A percentile compares a stretch with the other conserved stretches of the same genome.
Conservation (phyloP, 1,140 invertebrate genomes). For the Caerostris darwini region DNA sequence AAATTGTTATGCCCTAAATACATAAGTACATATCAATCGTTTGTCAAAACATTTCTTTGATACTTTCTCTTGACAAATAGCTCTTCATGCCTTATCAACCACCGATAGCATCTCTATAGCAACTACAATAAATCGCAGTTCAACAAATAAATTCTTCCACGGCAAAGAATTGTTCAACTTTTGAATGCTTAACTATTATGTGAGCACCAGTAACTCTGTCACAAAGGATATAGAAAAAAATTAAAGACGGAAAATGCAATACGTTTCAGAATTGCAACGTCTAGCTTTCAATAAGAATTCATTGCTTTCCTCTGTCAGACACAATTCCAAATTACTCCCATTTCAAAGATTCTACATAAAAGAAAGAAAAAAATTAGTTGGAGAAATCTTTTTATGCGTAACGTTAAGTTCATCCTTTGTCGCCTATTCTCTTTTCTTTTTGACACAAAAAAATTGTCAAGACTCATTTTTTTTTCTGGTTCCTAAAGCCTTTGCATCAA, state of each 20-base stretch:
- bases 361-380: not conserved
- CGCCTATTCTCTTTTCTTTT: not conserved
- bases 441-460: not conserved
- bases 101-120: not conserved
- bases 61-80: not conserved
- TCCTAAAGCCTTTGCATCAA: slow-evolving; percentile 29
- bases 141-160: not conserved
- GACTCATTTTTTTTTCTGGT: not conserved
- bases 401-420: not conserved
- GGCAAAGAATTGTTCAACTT: not conserved
- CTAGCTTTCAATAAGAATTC: slow-evolving; percentile 40
- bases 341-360: not conserved
- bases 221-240: not conserved
- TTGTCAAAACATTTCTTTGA: not conserved
- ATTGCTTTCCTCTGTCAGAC: slow-evolving; percentile 2
- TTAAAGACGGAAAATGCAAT: not conserved
- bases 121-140: not conserved
- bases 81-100: not conserved
- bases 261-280: not conserved
- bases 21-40: too few relatives aligned
- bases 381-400: slow-evolving; percentile 10
- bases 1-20: too few relatives aligned
- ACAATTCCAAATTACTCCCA: slow-evolving; percentile 41
- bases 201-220: not conserved
- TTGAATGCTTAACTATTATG: slow-evolving; percentile 8